These are phyloP conservation scores for Plutella xylostella DNA, from an alignment of 2,888 invertebrate species.

Conservation along the genomic window DNA sequence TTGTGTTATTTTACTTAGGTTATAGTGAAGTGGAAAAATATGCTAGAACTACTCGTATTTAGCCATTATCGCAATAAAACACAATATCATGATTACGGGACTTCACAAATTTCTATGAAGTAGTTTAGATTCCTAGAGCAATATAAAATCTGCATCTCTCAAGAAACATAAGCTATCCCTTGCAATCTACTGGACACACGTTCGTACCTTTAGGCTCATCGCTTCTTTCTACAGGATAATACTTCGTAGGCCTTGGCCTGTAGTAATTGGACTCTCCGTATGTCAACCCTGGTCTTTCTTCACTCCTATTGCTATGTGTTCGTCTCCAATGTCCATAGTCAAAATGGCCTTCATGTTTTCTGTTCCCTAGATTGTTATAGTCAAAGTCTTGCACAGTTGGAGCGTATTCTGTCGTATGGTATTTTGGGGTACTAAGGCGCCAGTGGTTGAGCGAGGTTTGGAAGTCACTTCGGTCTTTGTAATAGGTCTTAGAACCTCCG, in stretches of 20 bases:
- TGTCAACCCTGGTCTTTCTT: constrained; percentile 24
- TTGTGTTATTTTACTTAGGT: too few relatives aligned
- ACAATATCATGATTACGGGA: too few relatives aligned
- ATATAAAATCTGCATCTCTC: too few relatives aligned
- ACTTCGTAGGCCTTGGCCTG: constrained; percentile 25
- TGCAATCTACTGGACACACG: not conserved
- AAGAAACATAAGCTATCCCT: too few relatives aligned
- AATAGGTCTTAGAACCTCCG: constrained; percentile 41
- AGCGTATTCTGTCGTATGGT: constrained; percentile 29
- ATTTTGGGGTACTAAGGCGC: constrained; percentile 47
- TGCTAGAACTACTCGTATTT: too few relatives aligned
- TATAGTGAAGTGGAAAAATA: too few relatives aligned
- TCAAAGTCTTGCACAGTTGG: constrained; percentile 39
- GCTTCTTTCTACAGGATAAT: constrained; percentile 27
- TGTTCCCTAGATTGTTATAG: constrained; percentile 53
- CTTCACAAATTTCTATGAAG: too few relatives aligned
- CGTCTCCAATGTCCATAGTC: constrained; percentile 46
- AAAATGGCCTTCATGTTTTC: constrained; percentile 20
- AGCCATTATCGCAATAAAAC: too few relatives aligned
- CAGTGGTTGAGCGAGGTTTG: constrained; percentile 63
- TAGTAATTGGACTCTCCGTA: constrained; percentile 31
- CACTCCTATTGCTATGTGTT: constrained; percentile 41
- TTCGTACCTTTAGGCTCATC: constrained; percentile 41
- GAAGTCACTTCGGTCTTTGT: constrained; percentile 50
- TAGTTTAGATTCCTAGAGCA: too few relatives aligned